Evolutionary conservation across 2,797 vertebrate species (phyloP).

Genomic region (Gadopsis marmoratus): DNA sequence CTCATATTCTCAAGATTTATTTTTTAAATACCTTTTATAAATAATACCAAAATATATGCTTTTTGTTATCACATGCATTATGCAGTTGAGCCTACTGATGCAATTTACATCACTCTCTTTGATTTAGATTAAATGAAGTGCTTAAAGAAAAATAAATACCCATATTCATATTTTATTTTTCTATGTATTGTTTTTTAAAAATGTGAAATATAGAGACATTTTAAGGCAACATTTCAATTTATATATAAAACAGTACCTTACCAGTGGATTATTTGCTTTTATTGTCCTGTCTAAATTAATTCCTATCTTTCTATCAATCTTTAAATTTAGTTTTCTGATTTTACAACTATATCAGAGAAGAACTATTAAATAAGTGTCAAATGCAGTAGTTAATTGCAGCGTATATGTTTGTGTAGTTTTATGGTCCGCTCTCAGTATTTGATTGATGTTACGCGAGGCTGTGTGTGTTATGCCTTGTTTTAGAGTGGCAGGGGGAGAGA

Average conservation of each 20-base stretch:
- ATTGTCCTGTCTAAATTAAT: slow-evolving; percentile 13
- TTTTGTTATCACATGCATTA: slow-evolving; percentile 23
- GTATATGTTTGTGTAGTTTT: slow-evolving; percentile 80
- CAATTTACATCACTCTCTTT: slow-evolving; percentile 24
- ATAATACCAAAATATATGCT: slow-evolving; percentile 45
- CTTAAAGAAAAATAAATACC: slow-evolving; percentile 5
- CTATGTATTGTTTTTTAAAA: neutral
- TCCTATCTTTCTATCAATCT: neutral
- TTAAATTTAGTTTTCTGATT: slow-evolving; percentile 39
- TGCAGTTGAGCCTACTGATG: slow-evolving; percentile 13
- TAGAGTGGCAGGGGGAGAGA: slow-evolving; percentile 71
- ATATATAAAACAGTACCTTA: neutral
- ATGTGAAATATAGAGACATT: slow-evolving; percentile 3
- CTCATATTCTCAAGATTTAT: slow-evolving; percentile 67
- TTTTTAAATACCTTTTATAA: slow-evolving; percentile 66
- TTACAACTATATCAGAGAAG: slow-evolving; percentile 4
- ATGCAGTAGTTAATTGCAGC: slow-evolving; percentile 64
- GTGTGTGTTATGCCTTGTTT: slow-evolving; percentile 79
- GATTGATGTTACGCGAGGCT: slow-evolving; percentile 78
- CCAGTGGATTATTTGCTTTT: neutral
- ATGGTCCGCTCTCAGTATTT: slow-evolving; percentile 75
- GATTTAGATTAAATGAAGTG: neutral
- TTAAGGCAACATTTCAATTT: slow-evolving; percentile 18
- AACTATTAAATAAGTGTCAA: slow-evolving; percentile 59
- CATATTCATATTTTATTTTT: slow-evolving; percentile 4